Evolutionary conservation across 2,797 vertebrate genomes (phyloP).

Genomic region (Petrocephalus sullivani): DNA sequence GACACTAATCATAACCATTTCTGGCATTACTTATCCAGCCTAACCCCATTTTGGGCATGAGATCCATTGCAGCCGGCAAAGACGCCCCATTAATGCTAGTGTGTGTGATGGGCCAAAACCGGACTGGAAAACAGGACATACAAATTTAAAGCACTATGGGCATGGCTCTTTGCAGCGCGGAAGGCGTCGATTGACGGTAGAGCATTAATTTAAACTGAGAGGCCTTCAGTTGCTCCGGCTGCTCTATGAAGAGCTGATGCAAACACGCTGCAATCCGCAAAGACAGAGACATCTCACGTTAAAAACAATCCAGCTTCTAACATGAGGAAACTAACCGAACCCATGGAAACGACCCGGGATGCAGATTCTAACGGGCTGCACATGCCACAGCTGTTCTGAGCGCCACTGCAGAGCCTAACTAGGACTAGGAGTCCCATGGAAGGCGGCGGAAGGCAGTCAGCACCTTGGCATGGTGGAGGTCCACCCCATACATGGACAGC

Average conservation of each 20-base stretch:
- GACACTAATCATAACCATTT: not conserved
- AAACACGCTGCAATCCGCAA: not conserved
- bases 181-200: not conserved
- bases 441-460: not conserved
- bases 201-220: not conserved
- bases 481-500: slow-evolving; percentile 96
- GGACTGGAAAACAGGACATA: not conserved
- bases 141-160: not conserved
- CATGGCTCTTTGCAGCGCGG: not conserved
- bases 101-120: not conserved
- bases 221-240: not conserved
- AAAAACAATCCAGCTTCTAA: not conserved
- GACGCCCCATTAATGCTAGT: not conserved
- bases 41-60: not conserved
- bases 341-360: not conserved
- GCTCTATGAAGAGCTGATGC: not conserved
- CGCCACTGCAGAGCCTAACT: not conserved
- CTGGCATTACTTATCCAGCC: not conserved
- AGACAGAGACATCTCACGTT: not conserved
- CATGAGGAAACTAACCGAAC: not conserved
- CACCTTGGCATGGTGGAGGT: slow-evolving; percentile 98
- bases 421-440: not conserved
- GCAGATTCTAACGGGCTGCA: not conserved
- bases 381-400: not conserved
- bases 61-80: not conserved